Conservation (phyloP, 2,113 vertebrate species). For the Lagopus muta region DNA sequence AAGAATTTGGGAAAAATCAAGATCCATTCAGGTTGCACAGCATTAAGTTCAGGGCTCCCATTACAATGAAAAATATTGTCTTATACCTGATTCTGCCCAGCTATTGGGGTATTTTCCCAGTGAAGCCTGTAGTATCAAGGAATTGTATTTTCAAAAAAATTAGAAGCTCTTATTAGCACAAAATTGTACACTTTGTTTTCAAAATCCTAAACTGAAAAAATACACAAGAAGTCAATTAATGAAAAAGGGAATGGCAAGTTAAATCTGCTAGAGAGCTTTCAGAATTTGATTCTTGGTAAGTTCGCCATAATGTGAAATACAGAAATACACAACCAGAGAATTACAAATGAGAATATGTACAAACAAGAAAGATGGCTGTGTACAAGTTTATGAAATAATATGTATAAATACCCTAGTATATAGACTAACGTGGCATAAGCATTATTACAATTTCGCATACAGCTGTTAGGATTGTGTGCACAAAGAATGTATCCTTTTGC, state of each 20-base stretch:
- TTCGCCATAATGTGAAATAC: neutral
- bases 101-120: neutral
- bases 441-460: neutral
- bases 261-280: neutral
- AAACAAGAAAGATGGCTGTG: neutral
- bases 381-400: neutral
- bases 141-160: neutral
- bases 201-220: neutral
- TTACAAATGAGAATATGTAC: neutral
- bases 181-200: neutral
- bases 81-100: neutral
- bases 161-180: neutral
- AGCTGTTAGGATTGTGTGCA: neutral
- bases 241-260: neutral
- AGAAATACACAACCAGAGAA: neutral
- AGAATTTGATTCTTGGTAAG: neutral
- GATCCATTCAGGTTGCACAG: neutral
- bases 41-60: neutral
- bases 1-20: neutral
- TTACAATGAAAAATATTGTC: neutral
- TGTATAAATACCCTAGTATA: neutral
- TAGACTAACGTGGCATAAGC: neutral
- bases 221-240: neutral
- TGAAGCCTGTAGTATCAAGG: neutral
- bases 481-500: neutral